These are phyloP conservation scores for Anolis carolinensis DNA, from an alignment of 2,113 vertebrate genomes.

Conservation along the genomic window DNA sequence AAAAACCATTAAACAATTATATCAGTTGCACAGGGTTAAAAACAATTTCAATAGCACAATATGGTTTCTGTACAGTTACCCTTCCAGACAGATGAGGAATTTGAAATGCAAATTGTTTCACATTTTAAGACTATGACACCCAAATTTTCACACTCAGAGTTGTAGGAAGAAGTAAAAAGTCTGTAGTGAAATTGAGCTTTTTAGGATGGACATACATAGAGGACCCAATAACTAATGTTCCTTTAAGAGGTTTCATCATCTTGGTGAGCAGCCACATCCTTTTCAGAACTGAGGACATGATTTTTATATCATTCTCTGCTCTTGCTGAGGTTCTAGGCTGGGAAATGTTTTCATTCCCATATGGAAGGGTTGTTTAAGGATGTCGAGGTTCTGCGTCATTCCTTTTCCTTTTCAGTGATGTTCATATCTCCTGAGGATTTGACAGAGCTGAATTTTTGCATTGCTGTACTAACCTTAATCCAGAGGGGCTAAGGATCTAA, in stretches of 20 bases:
- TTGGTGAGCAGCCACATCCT: neutral
- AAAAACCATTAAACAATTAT: no score
- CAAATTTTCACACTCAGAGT: neutral
- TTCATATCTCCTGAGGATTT: slow-evolving; percentile 34
- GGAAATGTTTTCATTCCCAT: neutral
- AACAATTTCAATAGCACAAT: no score
- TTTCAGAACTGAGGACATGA: neutral
- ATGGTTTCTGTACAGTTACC: neutral
- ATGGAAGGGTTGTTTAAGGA: neutral
- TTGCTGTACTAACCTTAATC: slow-evolving; percentile 18
- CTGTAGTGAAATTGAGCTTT: neutral
- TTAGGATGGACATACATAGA: neutral
- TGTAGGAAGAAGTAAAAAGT: neutral
- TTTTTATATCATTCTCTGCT: neutral
- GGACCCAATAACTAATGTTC: neutral
- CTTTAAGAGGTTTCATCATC: neutral
- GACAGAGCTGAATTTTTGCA: slow-evolving; percentile 38
- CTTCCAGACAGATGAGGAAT: neutral
- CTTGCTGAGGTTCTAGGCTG: neutral
- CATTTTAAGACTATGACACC: neutral
- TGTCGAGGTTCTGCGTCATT: slow-evolving; percentile 28
- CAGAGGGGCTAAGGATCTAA: slow-evolving; percentile 33
- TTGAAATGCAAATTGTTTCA: neutral
- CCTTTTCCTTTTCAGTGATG: slow-evolving; percentile 15
- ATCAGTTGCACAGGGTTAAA: no score